phyloP scores from a whole-genome alignment of 2,797 vertebrate species.

The Pterois miles region DNA sequence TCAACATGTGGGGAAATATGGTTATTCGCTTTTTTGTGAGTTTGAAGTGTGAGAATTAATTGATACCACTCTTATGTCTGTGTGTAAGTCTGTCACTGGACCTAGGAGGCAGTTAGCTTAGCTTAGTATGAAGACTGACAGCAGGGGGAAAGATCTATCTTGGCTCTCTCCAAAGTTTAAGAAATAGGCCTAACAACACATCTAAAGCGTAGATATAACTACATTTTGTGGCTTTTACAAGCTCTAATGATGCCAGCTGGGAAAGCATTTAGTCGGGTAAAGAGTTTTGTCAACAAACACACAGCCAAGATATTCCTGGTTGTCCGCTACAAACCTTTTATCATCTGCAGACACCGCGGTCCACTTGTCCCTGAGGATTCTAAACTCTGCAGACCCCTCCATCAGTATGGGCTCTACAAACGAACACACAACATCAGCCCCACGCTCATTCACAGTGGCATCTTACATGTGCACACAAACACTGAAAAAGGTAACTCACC shows the following conservation, averaged over 20 bases:
- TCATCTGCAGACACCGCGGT: constrained; percentile 92
- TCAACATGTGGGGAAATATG: not conserved
- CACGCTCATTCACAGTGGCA: not conserved
- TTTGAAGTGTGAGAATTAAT: not conserved
- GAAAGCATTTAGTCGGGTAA: not conserved
- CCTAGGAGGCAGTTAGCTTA: not conserved
- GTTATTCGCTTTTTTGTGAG: not conserved
- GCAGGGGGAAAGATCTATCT: not conserved
- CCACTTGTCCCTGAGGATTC: constrained; percentile 93
- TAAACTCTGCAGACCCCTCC: constrained; percentile 91
- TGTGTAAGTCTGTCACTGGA: not conserved
- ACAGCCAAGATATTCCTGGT: not conserved
- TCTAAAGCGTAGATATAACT: too few species aligned
- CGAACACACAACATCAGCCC: constrained; percentile 2
- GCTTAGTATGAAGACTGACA: not conserved
- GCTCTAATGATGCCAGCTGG: not conserved
- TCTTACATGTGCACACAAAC: not conserved
- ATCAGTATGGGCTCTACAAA: constrained; percentile 93
- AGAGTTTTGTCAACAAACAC: not conserved
- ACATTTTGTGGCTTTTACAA: not conserved
- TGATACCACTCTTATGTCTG: not conserved
- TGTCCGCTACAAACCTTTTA: constrained; percentile 84
- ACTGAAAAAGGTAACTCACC: constrained; percentile 78
- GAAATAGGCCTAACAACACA: too few species aligned
- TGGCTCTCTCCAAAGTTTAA: too few species aligned